Percentiles rank a stretch among this genome's conserved stretches.
phyloP scores from a whole-genome alignment of 1,140 invertebrate genomes.

The Ptiloglossa arizonensis region DNA sequence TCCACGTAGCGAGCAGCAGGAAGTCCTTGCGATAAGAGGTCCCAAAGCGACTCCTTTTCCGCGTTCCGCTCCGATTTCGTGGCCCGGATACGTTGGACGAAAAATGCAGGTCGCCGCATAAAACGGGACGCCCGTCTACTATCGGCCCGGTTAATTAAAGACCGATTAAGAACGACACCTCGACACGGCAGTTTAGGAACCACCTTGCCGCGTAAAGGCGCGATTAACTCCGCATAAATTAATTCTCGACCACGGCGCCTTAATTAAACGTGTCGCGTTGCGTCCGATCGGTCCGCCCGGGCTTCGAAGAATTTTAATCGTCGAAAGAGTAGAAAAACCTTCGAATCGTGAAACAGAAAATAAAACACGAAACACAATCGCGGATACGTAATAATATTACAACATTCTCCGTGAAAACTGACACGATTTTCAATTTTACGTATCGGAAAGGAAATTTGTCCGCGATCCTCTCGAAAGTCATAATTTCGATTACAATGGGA shows the following conservation, averaged over 20 bases:
- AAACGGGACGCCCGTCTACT: neutral
- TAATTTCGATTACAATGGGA: no score
- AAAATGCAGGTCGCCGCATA: constrained; percentile 21
- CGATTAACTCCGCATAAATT: constrained; percentile 38
- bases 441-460: no score
- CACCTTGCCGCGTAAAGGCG: constrained; percentile 8
- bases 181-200: constrained; percentile 1
- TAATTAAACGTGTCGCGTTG: constrained; percentile 29
- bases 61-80: constrained; percentile 54
- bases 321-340: no score
- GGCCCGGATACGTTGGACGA: constrained; percentile 38
- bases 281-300: neutral
- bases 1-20: constrained; percentile 21
- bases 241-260: neutral
- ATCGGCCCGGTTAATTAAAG: constrained; percentile 38
- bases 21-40: constrained; percentile 51
- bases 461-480: no score
- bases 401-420: no score
- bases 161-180: constrained; percentile 38
- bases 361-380: no score
- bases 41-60: constrained; percentile 56
- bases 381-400: no score
- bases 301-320: neutral
- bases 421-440: no score
- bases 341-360: no score